Base-by-base conservation (phyloP, 1,140 invertebrate genomes). In the Aphidius gifuensis region DNA sequence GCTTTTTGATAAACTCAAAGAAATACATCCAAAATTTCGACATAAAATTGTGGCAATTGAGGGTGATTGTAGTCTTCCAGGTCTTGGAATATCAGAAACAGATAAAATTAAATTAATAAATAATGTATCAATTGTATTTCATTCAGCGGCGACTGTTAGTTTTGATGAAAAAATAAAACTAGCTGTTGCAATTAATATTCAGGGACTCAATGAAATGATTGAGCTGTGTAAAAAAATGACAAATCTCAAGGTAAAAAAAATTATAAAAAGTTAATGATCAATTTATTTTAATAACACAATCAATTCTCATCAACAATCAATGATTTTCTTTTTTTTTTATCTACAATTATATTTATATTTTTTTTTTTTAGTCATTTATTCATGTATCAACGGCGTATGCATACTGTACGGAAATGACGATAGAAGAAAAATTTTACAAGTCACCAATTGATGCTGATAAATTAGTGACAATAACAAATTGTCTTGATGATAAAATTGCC, bases 81-180 rank as follows among this genome's bases (percentile, higher is more conserved):
- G 72, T 11, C 71, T 87, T 6, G 85, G 84, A 0, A 74, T 87
- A 4, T 79, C 77, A 2, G 43, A 74, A 0, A 65, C 68, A 3
- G 83, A 86, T 58, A 71, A 76, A 49, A 65, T 72, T 42, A 74
- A 67, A 16, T 70, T 86, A 4, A 69, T 72, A 9, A 81, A 86
- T 2, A 82, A 91, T 75, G 86, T 93, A 5, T 85, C 86, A 53
- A 80, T 88, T 46, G 84, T 89, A n/a, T 86, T 90, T 73, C 87
- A 90, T 64, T 84, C 83, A 0, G 88, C 88, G 0, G 89, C 89
- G 0, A 89, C 88, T 0, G 86, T 90, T 0, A 83, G 85, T 67
- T 90, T 90, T 63, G 87, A 90, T 70, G 88, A 91, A 68, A 85
- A 87, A 44, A 72, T 91, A 6, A 82, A 84, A 64, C 75, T 84